Evolutionary conservation across 2,797 vertebrate species (phyloP), one percentile per base, ranked within the genome.

Genomic region (Pseudochaenichthys georgianus): DNA sequence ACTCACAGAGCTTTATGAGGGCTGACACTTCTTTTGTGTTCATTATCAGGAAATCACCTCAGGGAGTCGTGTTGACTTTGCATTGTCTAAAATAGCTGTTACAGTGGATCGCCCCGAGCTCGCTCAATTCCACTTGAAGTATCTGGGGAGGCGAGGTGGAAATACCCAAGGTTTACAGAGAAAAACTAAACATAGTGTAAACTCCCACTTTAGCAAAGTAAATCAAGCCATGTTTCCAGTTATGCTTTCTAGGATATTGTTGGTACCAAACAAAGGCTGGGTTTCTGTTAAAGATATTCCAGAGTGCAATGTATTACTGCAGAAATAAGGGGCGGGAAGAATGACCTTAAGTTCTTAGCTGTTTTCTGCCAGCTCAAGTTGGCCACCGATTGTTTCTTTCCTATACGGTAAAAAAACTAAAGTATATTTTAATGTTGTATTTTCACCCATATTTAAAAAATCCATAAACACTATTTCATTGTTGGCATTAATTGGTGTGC

Each of bases 1-100:
- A 89, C 92, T 94, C 82, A 83, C 72, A 64, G 81, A 90, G 92
- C 89, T 94, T 92, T 89, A 92, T 92, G 90, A 95, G 90, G 89
- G 88, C 87, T 89, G 93, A 93, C 93, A 93, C 91, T 89, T 92
- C 92, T 93, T 93, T 94, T 95, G 89, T 94, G 93, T 94, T 95
- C 93, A 95, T 95, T 95, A 95, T 95, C 93, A 92, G 91, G 85
- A 92, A 92, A 93, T 93, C 92, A 92, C 94, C 90, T 92, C 82
- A 60, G 94, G 93, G 94, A 95, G 88, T 84, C 63, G 50, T 93
- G 93, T 95, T 95, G 94, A 93, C 93, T 93, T 92, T 88, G 87
- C 92, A 83, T 86, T 81, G 78, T 90, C 92, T 92, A 86, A 94
- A 95, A 95, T 94, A 94, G 90, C 92, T 92, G 89, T 88, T 89